Percentiles rank a stretch among this genome's conserved stretches.
Evolutionary conservation across 2,797 vertebrate genomes (phyloP).

Genomic region (Pteronotus mesoamericanus): DNA sequence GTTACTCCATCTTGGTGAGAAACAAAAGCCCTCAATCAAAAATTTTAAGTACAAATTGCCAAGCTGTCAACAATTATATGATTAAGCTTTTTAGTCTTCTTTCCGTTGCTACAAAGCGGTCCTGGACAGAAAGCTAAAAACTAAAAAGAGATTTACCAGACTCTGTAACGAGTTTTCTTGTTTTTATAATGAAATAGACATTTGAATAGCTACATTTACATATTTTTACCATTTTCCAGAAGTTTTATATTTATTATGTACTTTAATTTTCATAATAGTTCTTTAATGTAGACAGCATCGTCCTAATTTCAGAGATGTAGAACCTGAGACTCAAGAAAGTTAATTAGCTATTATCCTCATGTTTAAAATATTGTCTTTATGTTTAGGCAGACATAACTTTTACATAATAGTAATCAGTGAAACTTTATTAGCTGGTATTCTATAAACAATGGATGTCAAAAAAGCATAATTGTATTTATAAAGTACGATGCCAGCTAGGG

Average conservation of each 20-base stretch:
- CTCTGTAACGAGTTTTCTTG: neutral
- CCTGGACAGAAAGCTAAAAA: neutral
- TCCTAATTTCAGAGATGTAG: neutral
- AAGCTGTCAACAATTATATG: neutral
- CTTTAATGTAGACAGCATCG: neutral
- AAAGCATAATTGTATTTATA: neutral
- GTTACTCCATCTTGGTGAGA: neutral
- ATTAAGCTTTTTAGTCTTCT: neutral
- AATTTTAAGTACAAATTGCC: neutral
- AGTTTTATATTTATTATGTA: neutral
- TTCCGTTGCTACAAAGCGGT: neutral
- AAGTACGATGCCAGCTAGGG: neutral
- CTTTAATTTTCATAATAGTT: neutral
- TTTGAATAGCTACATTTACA: neutral
- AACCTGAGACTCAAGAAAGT: neutral
- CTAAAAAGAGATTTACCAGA: neutral
- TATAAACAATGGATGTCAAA: neutral
- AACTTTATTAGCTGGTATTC: neutral
- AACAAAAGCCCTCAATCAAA: neutral
- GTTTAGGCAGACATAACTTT: neutral
- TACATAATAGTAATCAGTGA: neutral
- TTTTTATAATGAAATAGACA: neutral
- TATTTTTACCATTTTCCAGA: neutral
- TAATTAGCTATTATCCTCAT: neutral
- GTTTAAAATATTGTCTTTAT: neutral